Percentiles rank a stretch among this genome's conserved stretches.
Evolutionary conservation across 2,113 vertebrate genomes (phyloP).

Genomic region (Mellivora capensis): DNA sequence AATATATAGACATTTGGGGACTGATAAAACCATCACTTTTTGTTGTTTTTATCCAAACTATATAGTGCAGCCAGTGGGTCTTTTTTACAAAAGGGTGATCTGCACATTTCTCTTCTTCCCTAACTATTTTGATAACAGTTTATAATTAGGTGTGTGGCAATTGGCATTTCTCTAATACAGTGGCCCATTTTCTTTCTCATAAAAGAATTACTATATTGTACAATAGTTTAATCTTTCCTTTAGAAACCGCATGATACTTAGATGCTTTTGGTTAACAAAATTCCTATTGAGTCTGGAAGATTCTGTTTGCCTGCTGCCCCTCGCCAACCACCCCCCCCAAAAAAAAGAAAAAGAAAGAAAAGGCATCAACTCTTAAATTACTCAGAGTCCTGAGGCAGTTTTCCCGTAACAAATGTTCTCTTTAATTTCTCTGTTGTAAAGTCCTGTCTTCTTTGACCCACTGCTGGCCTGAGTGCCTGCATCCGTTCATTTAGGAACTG

Average conservation of each 20-base stretch:
- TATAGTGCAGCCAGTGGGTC: neutral
- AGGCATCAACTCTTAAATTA: slow-evolving; percentile 58
- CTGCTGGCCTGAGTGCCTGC: neutral
- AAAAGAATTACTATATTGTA: slow-evolving; percentile 65
- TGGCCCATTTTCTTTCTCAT: slow-evolving; percentile 49
- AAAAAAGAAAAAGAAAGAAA: neutral
- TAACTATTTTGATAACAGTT: neutral
- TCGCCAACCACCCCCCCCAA: no score
- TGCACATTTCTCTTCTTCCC: neutral
- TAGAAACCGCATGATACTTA: slow-evolving; percentile 84
- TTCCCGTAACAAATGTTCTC: slow-evolving; percentile 71
- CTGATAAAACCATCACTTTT: neutral
- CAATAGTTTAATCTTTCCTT: slow-evolving; percentile 81
- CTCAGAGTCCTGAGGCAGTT: slow-evolving; percentile 77
- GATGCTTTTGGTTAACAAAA: slow-evolving; percentile 80
- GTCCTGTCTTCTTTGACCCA: neutral
- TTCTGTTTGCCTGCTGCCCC: neutral
- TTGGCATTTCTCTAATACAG: slow-evolving; percentile 43
- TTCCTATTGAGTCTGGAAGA: slow-evolving; percentile 77
- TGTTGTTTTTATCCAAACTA: neutral
- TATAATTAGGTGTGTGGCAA: neutral
- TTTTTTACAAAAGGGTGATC: neutral
- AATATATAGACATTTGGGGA: neutral
- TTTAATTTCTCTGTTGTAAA: slow-evolving; percentile 35
- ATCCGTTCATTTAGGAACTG: neutral